Evolutionary conservation across 2,888 invertebrate genomes (phyloP).

Genomic region (Holacanthella duospinosa): DNA sequence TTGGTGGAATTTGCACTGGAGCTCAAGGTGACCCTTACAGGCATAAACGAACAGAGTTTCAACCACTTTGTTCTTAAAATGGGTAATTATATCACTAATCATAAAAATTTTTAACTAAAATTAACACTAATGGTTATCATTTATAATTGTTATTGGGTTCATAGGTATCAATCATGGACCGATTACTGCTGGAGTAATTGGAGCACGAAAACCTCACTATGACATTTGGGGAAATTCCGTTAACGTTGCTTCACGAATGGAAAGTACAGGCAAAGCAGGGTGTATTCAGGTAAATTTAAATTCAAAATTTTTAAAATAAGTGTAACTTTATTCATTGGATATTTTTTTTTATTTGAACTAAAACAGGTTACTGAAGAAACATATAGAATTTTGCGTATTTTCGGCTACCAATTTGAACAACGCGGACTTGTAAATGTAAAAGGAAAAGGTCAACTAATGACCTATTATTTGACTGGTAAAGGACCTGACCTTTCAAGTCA

Average conservation of each 20-base stretch:
- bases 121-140: no score
- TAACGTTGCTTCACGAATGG: conserved; percentile 93
- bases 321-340: not conserved
- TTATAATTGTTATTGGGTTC: no score
- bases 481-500: not conserved
- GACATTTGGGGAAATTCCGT: conserved; percentile 97
- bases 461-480: conserved; percentile 65
- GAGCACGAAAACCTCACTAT: conserved; percentile 87
- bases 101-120: no score
- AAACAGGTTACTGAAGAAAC: conserved; percentile 87
- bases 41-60: conserved; percentile 89
- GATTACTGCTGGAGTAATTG: conserved; percentile 89
- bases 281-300: conserved; percentile 67
- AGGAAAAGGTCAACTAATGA: conserved; percentile 92
- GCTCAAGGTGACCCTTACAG: conserved; percentile 75
- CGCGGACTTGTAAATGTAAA: conserved; percentile 90
- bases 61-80: conserved; percentile 87
- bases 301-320: not conserved
- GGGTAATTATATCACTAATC: conserved; percentile 48
- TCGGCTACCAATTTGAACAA: conserved; percentile 87
- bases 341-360: not conserved
- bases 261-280: conserved; percentile 91
- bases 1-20: conserved; percentile 84
- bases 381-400: conserved; percentile 71
- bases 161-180: conserved; percentile 87